These are phyloP conservation scores for Sandelia bainsii DNA, from an alignment of 2,797 vertebrate species.

Conservation along the genomic window DNA sequence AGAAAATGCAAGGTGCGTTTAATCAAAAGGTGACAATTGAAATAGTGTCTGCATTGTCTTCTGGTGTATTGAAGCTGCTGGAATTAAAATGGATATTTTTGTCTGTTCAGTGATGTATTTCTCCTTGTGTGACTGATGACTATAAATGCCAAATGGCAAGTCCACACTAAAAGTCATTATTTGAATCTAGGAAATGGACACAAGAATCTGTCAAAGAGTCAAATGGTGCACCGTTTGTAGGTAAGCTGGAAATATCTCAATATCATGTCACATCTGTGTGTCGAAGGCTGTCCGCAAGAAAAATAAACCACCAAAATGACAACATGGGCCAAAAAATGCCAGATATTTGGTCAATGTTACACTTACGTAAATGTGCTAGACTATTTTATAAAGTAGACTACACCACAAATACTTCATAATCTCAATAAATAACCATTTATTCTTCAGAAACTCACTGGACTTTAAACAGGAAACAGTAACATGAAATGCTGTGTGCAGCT, in stretches of 20 bases:
- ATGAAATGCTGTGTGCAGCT: constrained; percentile 14
- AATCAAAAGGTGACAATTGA: constrained; percentile 35
- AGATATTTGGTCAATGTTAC: neutral
- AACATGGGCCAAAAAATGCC: constrained; percentile 12
- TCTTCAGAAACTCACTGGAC: neutral
- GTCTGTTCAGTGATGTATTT: constrained; percentile 37
- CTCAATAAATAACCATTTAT: neutral
- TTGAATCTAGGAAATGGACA: constrained; percentile 32
- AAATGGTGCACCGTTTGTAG: constrained; percentile 18
- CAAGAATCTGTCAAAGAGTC: constrained; percentile 20
- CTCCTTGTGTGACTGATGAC: constrained; percentile 24
- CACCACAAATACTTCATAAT: neutral
- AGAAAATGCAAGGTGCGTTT: constrained; percentile 31
- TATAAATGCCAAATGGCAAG: constrained; percentile 19
- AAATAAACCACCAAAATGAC: constrained; percentile 17
- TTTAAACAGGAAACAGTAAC: constrained; percentile 10
- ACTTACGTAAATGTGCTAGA: neutral
- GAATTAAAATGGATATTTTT: constrained; percentile 40
- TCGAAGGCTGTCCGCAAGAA: constrained; percentile 27
- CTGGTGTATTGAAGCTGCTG: constrained; percentile 30
- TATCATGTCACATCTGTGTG: constrained; percentile 13
- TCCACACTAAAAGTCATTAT: neutral
- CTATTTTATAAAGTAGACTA: neutral
- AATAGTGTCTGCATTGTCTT: constrained; percentile 16
- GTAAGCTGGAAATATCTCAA: constrained; percentile 31